These are phyloP conservation scores for Notothenia coriiceps DNA, from an alignment of 2,113 vertebrate genomes.

Conservation along the genomic window DNA sequence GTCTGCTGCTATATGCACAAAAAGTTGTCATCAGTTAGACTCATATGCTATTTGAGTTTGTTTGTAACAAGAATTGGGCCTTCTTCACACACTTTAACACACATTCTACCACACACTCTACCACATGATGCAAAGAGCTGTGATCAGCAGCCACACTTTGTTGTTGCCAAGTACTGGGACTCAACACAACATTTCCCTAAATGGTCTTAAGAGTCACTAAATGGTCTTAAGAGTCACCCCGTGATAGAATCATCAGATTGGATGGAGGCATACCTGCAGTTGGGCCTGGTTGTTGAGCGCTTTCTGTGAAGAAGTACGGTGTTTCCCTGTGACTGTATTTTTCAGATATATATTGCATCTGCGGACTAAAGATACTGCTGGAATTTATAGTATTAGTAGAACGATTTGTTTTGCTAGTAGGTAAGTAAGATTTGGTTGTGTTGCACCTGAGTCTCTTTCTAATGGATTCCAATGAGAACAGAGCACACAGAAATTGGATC, in stretches of 20 bases:
- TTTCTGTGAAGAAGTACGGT: constrained; percentile 26
- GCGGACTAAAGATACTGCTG: constrained; percentile 12
- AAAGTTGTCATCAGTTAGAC: constrained; percentile 23
- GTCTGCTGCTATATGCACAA: neutral
- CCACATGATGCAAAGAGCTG: constrained; percentile 31
- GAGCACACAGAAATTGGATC: neutral
- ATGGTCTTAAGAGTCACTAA: constrained; percentile 18
- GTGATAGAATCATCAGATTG: constrained; percentile 5
- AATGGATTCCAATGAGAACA: no score
- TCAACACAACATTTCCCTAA: constrained; percentile 32
- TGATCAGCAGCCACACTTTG: constrained; percentile 22
- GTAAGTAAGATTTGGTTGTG: no score
- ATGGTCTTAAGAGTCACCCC: constrained; percentile 18
- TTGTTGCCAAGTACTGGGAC: constrained; percentile 36
- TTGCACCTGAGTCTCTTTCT: no score
- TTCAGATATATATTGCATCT: constrained; percentile 10
- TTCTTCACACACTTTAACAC: constrained; percentile 11
- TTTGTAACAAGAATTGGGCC: constrained; percentile 34
- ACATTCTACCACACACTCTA: constrained; percentile 35
- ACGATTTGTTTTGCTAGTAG: no score
- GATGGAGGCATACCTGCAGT: constrained; percentile 8
- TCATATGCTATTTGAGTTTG: constrained; percentile 39
- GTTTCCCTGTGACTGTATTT: constrained; percentile 9
- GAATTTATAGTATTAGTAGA: neutral
- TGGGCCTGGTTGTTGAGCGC: constrained; percentile 10